Evolutionary conservation across 2,113 vertebrate species (phyloP), one percentile per base, ranked within the genome.

Genomic region (Upupa epops): DNA sequence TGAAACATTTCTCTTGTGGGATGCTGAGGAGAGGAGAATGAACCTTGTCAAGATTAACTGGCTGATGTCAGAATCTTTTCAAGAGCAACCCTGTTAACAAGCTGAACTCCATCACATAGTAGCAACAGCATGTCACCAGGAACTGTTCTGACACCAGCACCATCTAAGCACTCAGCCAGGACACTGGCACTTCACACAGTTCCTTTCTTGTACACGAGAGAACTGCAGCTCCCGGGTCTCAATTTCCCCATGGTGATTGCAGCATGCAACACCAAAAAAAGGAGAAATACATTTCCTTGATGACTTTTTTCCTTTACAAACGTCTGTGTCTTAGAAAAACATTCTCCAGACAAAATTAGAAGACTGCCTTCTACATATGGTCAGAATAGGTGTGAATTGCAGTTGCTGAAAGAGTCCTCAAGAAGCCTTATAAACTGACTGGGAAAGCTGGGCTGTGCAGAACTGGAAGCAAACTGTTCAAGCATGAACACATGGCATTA

Each of bases 11-110:
- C 59, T 79, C 77, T 59, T 36, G 81, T 22, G 63, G 77, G 81
- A 90, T 90, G 90, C n/a, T 49, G 51, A 19, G 42, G 82, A 34
- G 72, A 71, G 54, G 91, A 22, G 69, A 92, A 68, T 93, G 90
- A 79, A 32, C 88, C 81, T 81, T 89, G 91, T 95, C 88, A 96
- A 89, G 88, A 84, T 82, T 65, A 96, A 94, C 89, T 90, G 86
- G 89, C 56, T 92, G 84, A 90, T 95, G 89, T 92, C 95, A 93
- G 81, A 82, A 78, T 88, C 77, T 89, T 92, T 93, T 85, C 83
- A 85, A 72, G 45, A 77, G 59, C 0, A 0, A 85, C 86, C 17
- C 74, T 37, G 64, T 87, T 87, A 91, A 70, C 76, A 94, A 92
- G 92, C 74, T 91, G 89, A 85, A 89, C 75, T 92, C 89, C 17